Base-by-base conservation (phyloP, 2,113 vertebrate species). In the Pholis gunnellus region DNA sequence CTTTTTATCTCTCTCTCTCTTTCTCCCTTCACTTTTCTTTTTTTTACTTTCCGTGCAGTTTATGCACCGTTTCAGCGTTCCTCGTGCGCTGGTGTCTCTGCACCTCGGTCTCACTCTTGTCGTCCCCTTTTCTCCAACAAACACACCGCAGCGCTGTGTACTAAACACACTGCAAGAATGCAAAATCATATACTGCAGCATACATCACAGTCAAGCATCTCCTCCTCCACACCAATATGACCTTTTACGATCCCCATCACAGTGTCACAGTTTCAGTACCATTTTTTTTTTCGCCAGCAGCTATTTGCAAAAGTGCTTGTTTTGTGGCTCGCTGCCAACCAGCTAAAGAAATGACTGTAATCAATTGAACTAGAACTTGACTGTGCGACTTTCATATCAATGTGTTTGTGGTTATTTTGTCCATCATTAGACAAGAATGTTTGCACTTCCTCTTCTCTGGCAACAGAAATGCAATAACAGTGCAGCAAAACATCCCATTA, bases 361-460 rank as follows among this genome's bases (percentile, higher is more conserved):
- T 83, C 83, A 67, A 64, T 76, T 72, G 34, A 86, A 72, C 29
- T 63, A 46, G 50, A 83, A 67, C 42, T 81, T 42, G n/a, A 67
- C 79, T 65, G 10, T 70, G 56, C 9, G 38, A 81, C 72, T 71
- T 82, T 84, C 79, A 80, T 86, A 86, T 87, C 72, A 68, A 57
- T 80, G 73, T 72, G 81, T 84, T 82, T 84, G 85, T 71, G 79
- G 87, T 85, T 82, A 87, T 78, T 88, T 87, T 90, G 71, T 52
- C 72, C 74, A 83, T 89, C 80, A 92, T 90, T 89, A 86, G 85
- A 86, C 74, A 84, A 91, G 78, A 88, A 90, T 93, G 87, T 89
- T 83, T 77, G 59, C 76, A 76, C 80, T 89, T 92, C 80, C 82
- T 89, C 57, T 85, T 78, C 65, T 75, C 81, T 63, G 59, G 56